These are phyloP conservation scores for Acleris holmiana DNA, from an alignment of 2,888 invertebrate species.

Conservation along the genomic window DNA sequence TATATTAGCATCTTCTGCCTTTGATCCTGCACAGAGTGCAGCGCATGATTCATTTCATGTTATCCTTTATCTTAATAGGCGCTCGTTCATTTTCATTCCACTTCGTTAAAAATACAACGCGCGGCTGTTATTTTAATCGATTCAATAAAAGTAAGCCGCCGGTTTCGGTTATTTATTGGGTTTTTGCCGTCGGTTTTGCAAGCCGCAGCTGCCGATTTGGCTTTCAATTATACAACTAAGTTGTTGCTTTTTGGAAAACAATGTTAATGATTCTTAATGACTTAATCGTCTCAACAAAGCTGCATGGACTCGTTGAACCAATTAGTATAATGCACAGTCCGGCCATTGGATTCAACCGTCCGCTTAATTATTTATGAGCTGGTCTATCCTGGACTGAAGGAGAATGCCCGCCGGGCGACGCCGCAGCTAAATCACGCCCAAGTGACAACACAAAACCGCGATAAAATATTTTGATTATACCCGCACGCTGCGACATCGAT, in stretches of 20 bases:
- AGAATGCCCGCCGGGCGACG: conserved; percentile 57
- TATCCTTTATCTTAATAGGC: conserved; percentile 31
- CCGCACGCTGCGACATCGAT: conserved; percentile 42
- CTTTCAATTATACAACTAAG: conserved; percentile 22
- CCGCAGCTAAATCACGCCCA: conserved; percentile 59
- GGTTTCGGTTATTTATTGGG: conserved; percentile 3
- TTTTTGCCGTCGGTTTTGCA: conserved; percentile 27
- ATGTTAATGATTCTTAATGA: background rate
- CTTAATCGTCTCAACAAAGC: background rate
- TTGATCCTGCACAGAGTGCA: conserved; percentile 13
- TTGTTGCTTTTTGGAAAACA: background rate
- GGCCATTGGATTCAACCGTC: conserved; percentile 45
- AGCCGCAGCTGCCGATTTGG: conserved; percentile 26
- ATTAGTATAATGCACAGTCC: conserved; percentile 49
- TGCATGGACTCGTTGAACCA: conserved; percentile 33
- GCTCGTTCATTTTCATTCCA: conserved; percentile 31
- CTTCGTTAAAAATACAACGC: conserved; percentile 35
- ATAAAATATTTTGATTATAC: conserved; percentile 51
- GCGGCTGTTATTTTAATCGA: conserved; percentile 35
- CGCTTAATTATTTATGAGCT: conserved; percentile 57
- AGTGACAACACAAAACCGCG: conserved; percentile 44
- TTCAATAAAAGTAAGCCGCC: conserved; percentile 30
- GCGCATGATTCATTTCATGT: conserved; percentile 24
- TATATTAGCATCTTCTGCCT: conserved; percentile 22
- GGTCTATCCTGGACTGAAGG: conserved; percentile 53